Evolutionary conservation across 2,113 vertebrate species (phyloP).

Genomic region (Sciurus niger): DNA sequence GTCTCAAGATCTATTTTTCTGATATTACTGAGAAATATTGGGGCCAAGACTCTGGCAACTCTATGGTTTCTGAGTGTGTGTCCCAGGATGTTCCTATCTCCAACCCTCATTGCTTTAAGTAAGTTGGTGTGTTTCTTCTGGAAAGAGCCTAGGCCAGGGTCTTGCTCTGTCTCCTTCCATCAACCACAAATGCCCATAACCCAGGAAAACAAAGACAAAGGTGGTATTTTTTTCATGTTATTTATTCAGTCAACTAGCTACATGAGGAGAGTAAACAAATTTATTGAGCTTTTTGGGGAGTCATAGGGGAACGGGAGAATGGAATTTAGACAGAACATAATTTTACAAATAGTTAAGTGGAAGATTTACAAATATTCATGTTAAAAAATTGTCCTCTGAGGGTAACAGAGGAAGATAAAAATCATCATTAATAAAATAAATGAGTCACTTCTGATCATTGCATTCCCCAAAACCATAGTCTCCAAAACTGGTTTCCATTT

Average conservation of each 20-base stretch:
- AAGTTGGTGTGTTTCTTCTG: not conserved
- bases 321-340: slow-evolving; percentile 65
- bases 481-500: slow-evolving; percentile 70
- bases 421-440: slow-evolving; percentile 53
- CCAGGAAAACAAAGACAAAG: slow-evolving; percentile 54
- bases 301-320: not conserved
- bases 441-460: not conserved
- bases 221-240: slow-evolving; percentile 32
- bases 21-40: not conserved
- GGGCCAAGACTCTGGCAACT: not conserved
- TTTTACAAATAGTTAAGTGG: slow-evolving; percentile 48
- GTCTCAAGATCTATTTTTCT: not conserved
- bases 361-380: slow-evolving; percentile 65
- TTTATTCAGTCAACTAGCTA: slow-evolving; percentile 77
- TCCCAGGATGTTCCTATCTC: not conserved
- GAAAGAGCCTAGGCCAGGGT: not conserved
- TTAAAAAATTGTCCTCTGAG: slow-evolving; percentile 42
- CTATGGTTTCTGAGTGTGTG: not conserved
- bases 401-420: slow-evolving; percentile 52
- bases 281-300: not conserved
- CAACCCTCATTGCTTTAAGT: not conserved
- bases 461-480: slow-evolving; percentile 47
- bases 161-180: not conserved
- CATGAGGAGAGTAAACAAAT: slow-evolving; percentile 27
- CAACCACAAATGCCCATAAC: not conserved